These are phyloP conservation scores for Ptychodera flava DNA, from an alignment of 35 echinoderm and acorn worm genomes.

Conservation along the genomic window DNA sequence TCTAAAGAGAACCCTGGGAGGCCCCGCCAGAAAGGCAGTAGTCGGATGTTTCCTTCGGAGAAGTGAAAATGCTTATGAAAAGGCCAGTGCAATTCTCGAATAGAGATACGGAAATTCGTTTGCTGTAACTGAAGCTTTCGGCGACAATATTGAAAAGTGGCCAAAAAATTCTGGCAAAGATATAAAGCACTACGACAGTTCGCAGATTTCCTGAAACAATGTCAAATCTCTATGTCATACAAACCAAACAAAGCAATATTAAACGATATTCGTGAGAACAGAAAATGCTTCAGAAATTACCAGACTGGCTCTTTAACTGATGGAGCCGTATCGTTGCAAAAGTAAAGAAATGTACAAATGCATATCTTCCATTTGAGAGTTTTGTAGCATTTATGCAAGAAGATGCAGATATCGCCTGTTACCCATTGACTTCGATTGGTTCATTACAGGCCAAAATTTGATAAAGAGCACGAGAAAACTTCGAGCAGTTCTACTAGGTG, in stretches of 20 bases:
- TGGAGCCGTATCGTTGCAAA: too few relatives aligned
- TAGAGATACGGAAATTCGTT: constrained; percentile 26
- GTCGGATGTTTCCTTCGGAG: constrained; percentile 11
- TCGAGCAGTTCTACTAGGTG: too few relatives aligned
- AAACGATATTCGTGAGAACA: background rate
- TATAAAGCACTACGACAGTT: background rate
- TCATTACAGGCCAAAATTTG: too few relatives aligned
- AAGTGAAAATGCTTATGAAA: constrained; percentile 17
- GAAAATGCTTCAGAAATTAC: too few relatives aligned
- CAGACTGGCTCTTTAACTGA: too few relatives aligned
- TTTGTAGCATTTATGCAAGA: too few relatives aligned
- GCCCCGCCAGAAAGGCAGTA: constrained; percentile 10
- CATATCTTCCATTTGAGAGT: too few relatives aligned
- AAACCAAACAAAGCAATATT: background rate
- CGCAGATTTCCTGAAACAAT: constrained; percentile 18
- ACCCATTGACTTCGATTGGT: too few relatives aligned
- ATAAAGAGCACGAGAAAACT: too few relatives aligned
- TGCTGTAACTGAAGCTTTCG: constrained; percentile 26
- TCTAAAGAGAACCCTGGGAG: constrained; percentile 15
- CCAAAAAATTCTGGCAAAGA: background rate
- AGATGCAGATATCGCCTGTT: too few relatives aligned
- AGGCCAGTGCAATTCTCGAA: constrained; percentile 28
- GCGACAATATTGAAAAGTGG: constrained; percentile 24
- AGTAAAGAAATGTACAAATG: too few relatives aligned
- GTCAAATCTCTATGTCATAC: background rate